Percentiles rank a stretch among this genome's conserved stretches.
Evolutionary conservation across 2,113 vertebrate species (phyloP).

Genomic region (Delphinapterus leucas): DNA sequence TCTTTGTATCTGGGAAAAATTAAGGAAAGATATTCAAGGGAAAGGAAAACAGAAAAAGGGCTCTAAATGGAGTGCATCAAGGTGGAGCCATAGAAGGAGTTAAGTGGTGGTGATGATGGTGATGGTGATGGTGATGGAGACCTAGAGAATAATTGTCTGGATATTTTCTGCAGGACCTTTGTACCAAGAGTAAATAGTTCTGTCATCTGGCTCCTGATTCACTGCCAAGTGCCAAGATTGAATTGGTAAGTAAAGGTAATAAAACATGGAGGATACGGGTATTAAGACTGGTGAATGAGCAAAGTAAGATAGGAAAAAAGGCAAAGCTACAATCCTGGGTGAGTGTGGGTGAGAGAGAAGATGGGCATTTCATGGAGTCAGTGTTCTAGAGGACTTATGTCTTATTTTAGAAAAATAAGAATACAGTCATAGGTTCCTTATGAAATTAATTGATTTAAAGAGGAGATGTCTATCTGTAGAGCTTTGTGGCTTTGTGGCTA

Average conservation of each 20-base stretch:
- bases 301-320: neutral
- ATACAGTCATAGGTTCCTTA: neutral
- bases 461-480: neutral
- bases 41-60: neutral
- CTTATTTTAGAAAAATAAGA: neutral
- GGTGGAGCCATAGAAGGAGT: neutral
- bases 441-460: neutral
- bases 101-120: neutral
- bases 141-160: neutral
- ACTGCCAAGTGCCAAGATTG: constrained; percentile 24
- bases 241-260: constrained; percentile 35
- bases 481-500: neutral
- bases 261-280: neutral
- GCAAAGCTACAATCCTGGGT: neutral
- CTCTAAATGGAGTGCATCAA: accelerated
- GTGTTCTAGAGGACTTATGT: neutral
- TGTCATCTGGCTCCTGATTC: constrained; percentile 46
- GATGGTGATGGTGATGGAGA: neutral
- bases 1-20: neutral
- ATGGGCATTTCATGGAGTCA: neutral
- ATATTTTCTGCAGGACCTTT: neutral
- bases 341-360: neutral
- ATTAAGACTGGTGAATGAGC: neutral
- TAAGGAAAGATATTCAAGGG: neutral
- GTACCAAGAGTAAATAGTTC: neutral